A percentile compares a stretch with the other conserved stretches of the same genome.
Conservation (phyloP, 2,113 vertebrate genomes). For the Scomber colias region DNA sequence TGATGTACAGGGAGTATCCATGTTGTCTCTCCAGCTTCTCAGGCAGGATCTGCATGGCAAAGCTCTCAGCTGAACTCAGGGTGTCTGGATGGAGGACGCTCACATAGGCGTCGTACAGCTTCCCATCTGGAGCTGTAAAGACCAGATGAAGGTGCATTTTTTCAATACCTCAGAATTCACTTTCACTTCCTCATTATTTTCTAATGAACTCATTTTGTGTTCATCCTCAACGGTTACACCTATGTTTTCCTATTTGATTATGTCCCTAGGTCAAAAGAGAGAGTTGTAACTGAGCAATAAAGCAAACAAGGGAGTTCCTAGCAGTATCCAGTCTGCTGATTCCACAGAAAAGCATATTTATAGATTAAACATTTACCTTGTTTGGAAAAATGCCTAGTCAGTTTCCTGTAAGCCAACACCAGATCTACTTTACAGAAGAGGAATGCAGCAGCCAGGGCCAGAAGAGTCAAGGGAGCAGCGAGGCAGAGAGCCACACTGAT, state of each 20-base stretch:
- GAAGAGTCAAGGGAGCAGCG: conserved; percentile 16
- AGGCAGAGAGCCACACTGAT: conserved; percentile 41
- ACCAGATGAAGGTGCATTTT: not conserved
- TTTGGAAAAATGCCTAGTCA: conserved; percentile 37
- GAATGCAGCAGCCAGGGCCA: conserved; percentile 12
- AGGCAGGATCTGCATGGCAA: conserved; percentile 85
- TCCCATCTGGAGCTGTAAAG: conserved; percentile 71
- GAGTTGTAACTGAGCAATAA: not conserved
- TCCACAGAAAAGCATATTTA: not conserved
- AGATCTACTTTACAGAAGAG: conserved; percentile 74
- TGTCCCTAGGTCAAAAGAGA: too few species aligned
- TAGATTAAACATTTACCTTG: conserved; percentile 41
- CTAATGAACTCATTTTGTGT: not conserved
- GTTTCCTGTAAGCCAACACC: conserved; percentile 73
- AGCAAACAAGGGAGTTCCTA: not conserved
- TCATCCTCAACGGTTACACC: not conserved
- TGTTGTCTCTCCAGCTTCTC: conserved; percentile 88
- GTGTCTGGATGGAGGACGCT: conserved; percentile 57
- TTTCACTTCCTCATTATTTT: not conserved
- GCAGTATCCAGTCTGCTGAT: not conserved
- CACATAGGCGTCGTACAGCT: conserved; percentile 83
- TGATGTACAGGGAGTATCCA: conserved; percentile 90
- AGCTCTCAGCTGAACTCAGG: conserved; percentile 16
- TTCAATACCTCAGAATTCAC: not conserved
- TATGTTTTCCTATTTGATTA: not conserved